phyloP scores from a whole-genome alignment of 2,888 invertebrate species.

The Melanchra persicariae region DNA sequence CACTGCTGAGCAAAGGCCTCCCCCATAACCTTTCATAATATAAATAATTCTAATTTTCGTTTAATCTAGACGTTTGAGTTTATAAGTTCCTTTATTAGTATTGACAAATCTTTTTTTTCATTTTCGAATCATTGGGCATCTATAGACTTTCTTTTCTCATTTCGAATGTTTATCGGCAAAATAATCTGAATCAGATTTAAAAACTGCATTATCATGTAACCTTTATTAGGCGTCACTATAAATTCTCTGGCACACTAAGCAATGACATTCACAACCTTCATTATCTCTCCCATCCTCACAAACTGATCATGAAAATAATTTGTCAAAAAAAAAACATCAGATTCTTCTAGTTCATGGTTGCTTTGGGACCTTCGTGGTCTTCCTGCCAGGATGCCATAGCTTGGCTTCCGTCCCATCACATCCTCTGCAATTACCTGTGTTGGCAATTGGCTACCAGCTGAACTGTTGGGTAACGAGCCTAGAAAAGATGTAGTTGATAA shows the following conservation, averaged over 20 bases:
- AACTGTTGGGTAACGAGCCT: slow-evolving; percentile 47
- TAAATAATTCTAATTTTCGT: too few relatives aligned
- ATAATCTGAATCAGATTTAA: too few relatives aligned
- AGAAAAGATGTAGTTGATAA: neutral
- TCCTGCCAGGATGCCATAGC: slow-evolving; percentile 60
- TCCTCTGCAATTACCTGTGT: slow-evolving; percentile 62
- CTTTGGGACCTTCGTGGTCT: slow-evolving; percentile 52
- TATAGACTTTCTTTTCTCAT: too few relatives aligned
- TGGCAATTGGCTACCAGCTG: slow-evolving; percentile 38
- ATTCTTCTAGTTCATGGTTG: slow-evolving; percentile 49
- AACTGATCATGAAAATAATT: slow-evolving; percentile 29
- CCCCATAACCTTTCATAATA: too few relatives aligned
- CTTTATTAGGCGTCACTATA: neutral
- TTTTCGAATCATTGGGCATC: too few relatives aligned
- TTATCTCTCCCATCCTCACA: slow-evolving; percentile 1
- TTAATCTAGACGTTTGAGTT: too few relatives aligned
- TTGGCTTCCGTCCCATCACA: slow-evolving; percentile 60
- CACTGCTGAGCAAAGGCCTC: too few relatives aligned
- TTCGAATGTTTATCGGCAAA: too few relatives aligned
- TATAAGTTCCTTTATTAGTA: too few relatives aligned
- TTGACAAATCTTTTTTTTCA: too few relatives aligned
- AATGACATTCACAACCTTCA: slow-evolving; percentile 35
- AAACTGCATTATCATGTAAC: too few relatives aligned
- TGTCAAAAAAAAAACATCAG: slow-evolving; percentile 23
- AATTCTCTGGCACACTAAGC: slow-evolving; percentile 5